phyloP scores from a whole-genome alignment of 2,113 vertebrate species.

The Tor tambroides region DNA sequence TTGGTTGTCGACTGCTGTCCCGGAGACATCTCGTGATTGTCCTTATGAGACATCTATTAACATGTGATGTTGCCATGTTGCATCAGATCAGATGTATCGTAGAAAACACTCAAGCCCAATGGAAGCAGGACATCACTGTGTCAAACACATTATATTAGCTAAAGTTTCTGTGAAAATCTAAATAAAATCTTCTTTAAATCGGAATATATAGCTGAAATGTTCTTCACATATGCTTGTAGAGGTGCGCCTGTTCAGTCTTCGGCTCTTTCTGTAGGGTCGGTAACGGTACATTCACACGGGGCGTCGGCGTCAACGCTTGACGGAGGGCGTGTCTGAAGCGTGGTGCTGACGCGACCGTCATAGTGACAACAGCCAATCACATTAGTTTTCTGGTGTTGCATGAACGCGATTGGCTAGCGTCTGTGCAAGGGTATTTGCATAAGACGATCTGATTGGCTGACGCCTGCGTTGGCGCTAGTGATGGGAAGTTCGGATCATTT shows the following conservation, averaged over 20 bases:
- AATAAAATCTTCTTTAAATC: neutral
- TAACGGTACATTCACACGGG: too few species aligned
- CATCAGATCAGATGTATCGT: slow-evolving; percentile 65
- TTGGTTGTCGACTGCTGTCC: slow-evolving; percentile 46
- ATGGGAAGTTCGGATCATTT: too few species aligned
- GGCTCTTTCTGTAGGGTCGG: neutral
- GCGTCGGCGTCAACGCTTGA: too few species aligned
- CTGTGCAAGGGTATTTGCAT: too few species aligned
- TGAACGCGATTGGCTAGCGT: too few species aligned
- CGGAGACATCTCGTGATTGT: slow-evolving; percentile 56
- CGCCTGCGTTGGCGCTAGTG: too few species aligned
- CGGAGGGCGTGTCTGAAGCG: too few species aligned
- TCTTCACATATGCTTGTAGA: neutral
- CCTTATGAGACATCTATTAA: slow-evolving; percentile 58
- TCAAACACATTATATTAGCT: neutral
- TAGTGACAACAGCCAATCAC: too few species aligned
- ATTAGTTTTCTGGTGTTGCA: too few species aligned
- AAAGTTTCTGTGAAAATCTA: neutral
- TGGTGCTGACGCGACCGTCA: too few species aligned
- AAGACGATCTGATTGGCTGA: too few species aligned
- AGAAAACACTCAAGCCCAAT: neutral
- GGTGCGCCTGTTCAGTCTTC: neutral
- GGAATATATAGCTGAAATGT: neutral
- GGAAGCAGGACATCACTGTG: slow-evolving; percentile 1
- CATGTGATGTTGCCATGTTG: slow-evolving; percentile 70